These are phyloP conservation scores for Eupsittula cactorum DNA, from an alignment of 2,113 vertebrate genomes.

Conservation along the genomic window DNA sequence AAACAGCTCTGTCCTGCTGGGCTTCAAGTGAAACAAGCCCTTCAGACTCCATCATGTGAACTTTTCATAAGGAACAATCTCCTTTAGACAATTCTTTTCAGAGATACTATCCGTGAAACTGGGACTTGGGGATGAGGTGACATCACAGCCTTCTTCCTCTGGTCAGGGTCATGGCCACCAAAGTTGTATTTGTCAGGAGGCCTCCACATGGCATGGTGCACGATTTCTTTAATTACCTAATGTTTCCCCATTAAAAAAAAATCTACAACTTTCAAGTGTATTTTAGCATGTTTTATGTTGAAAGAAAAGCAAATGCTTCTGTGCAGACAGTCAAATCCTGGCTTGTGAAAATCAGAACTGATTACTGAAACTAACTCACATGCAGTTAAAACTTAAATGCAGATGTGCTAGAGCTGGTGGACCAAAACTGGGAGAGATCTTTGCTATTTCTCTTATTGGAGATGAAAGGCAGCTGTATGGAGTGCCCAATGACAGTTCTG, in stretches of 20 bases:
- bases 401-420: not conserved
- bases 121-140: slow-evolving; percentile 83
- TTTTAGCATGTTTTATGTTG: not conserved
- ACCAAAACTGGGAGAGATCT: not conserved
- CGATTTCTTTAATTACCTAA: slow-evolving; percentile 73
- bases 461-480: too few species aligned
- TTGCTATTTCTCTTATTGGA: not conserved
- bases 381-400: not conserved
- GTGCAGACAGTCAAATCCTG: not conserved
- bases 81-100: slow-evolving; percentile 91
- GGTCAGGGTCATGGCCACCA: slow-evolving; percentile 87
- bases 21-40: slow-evolving; percentile 88
- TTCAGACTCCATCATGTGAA: slow-evolving; percentile 97
- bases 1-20: slow-evolving; percentile 95
- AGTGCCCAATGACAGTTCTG: not conserved
- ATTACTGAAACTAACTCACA: not conserved
- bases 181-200: slow-evolving; percentile 84
- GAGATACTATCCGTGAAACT: slow-evolving; percentile 80
- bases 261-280: not conserved
- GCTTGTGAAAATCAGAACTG: not conserved
- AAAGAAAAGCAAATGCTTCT: not conserved
- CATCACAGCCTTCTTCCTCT: slow-evolving; percentile 88
- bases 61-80: slow-evolving; percentile 91
- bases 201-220: slow-evolving; percentile 72
- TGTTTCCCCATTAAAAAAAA: not conserved